Base-by-base conservation (phyloP, 2,888 invertebrate genomes). In the Drosophila mettleri region DNA sequence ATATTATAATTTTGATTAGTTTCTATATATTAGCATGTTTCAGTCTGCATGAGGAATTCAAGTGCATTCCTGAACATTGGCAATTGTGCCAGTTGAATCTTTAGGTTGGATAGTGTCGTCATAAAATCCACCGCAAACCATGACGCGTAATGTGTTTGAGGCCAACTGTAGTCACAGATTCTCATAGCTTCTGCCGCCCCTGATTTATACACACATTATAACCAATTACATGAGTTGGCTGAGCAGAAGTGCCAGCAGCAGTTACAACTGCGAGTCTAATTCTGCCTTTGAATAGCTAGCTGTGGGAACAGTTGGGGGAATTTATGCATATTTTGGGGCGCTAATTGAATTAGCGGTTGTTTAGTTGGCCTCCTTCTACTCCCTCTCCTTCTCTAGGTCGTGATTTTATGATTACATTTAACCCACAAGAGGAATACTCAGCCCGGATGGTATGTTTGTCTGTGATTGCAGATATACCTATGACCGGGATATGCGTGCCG, bases 151-250 rank as follows among this genome's bases (percentile, higher is more conserved):
- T 51, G 43, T 69, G 60, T 43, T 36, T 69, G 66, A 14, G 61
- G n/a, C 38, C 18, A 64, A 62, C 53, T 52, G 60, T 57, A 46
- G 55, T 61, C 54, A 46, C 46, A 43, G 66, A 60, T 46, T 61
- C 41, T 22, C 39, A 36, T n/a, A 48, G 53, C 41, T 45, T 33
- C 27, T 39, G 22, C 33, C 51, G 38, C 31, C 39, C 45, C 41
- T 78, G 77, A 83, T 74, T 86, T 86, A 88, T 79, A 74, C 65
- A 52, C 77, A 76, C 88, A 88, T 88, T 82, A 72, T 79, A 82
- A 79, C 71, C 76, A 86, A 88, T 88, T 86, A 79, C 63, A 79
- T 33, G 67, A 71, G 60, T 27, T 33, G 59, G 51, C 65, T 49
- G 27, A 22, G 39, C 34, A 33, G 43, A 46, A 55, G 34, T 34